Conservation (phyloP, 2,113 vertebrate genomes). For the Otus sunia region DNA sequence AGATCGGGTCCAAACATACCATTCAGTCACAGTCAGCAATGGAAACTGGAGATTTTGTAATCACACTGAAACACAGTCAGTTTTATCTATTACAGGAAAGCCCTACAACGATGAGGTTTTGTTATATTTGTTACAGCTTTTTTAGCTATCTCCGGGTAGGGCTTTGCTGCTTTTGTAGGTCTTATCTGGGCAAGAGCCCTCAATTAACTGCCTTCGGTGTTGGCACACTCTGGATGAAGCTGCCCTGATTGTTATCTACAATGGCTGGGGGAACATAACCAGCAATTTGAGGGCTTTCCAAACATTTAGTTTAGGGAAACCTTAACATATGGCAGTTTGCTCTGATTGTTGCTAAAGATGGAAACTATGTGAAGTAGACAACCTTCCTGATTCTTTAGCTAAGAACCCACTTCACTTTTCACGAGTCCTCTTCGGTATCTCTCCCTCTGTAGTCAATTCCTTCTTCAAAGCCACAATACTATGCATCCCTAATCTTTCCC, state of each 20-base stretch:
- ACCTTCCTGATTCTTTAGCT: neutral
- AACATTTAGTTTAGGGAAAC: neutral
- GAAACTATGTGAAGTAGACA: neutral
- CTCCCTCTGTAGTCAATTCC: no score
- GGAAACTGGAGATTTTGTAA: neutral
- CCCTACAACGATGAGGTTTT: neutral
- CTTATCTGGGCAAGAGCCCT: neutral
- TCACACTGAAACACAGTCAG: fast-evolving
- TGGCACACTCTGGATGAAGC: neutral
- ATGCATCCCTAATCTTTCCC: neutral
- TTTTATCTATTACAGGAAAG: neutral
- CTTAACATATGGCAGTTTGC: neutral
- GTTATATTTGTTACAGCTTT: neutral
- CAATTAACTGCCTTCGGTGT: neutral
- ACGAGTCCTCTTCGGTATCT: neutral
- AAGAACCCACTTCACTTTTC: neutral
- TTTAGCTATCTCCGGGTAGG: neutral
- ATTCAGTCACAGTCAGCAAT: neutral
- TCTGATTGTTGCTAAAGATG: neutral
- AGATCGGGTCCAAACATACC: neutral
- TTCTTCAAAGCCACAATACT: neutral
- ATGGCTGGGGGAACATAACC: neutral
- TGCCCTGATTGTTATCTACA: neutral
- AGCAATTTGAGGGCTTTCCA: neutral
- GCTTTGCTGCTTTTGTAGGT: neutral